These are phyloP conservation scores for Saturnia pavonia DNA, from an alignment of 2,888 invertebrate species.

Conservation along the genomic window DNA sequence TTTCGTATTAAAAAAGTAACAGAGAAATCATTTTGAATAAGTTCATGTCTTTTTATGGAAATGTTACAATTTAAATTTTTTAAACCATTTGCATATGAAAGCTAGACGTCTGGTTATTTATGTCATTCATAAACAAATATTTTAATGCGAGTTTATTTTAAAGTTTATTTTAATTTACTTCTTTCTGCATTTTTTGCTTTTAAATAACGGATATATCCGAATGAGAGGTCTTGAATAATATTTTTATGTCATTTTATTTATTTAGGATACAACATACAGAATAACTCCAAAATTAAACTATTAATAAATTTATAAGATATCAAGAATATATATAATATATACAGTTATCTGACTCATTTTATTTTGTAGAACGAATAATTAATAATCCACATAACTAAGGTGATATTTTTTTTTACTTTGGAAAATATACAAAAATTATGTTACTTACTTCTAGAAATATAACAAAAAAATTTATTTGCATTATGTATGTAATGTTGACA, in stretches of 20 bases:
- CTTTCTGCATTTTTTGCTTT: background rate
- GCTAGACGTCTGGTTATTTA: conserved; percentile 25
- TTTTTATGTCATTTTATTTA: too few species aligned
- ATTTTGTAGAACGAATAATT: background rate
- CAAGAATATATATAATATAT: background rate
- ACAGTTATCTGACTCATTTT: background rate
- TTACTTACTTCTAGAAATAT: background rate
- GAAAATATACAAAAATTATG: background rate
- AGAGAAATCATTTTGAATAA: conserved; percentile 45
- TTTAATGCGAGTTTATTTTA: conserved; percentile 7
- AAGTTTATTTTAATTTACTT: background rate
- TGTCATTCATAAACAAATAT: conserved; percentile 22
- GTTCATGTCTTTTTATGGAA: conserved; percentile 51
- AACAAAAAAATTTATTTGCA: background rate
- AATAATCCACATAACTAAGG: background rate
- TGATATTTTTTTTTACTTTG: background rate
- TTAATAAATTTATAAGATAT: background rate
- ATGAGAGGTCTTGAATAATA: too few species aligned
- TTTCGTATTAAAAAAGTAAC: conserved; percentile 65
- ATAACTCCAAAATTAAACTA: too few species aligned
- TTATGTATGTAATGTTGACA: background rate
- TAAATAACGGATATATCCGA: background rate
- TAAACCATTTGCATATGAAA: conserved; percentile 53
- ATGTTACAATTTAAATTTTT: conserved; percentile 50
- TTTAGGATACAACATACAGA: too few species aligned